phyloP scores from a whole-genome alignment of 1,140 invertebrate genomes.

The Mizuhopecten yessoensis region DNA sequence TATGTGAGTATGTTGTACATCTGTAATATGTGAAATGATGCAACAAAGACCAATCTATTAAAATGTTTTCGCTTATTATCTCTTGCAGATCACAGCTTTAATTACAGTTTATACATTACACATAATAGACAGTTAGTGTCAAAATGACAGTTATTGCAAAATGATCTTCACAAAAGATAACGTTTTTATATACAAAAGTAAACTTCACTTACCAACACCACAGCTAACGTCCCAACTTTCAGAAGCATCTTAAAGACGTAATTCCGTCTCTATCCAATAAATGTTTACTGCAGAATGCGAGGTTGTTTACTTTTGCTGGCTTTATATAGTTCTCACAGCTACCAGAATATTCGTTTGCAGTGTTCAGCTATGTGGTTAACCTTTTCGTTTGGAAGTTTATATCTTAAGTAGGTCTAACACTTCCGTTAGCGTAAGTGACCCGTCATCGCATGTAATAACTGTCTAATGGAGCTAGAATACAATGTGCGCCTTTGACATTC shows the following conservation, averaged over 20 bases:
- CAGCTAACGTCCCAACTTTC: not conserved
- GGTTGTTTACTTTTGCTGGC: not conserved
- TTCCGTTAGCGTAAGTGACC: not conserved
- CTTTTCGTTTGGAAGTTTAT: not conserved
- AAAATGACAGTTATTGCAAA: not conserved
- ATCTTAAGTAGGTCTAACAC: conserved; percentile 11
- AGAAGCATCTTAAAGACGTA: not conserved
- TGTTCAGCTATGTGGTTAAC: not conserved
- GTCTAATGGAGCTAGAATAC: conserved; percentile 1
- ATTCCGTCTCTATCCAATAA: not conserved
- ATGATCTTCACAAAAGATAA: not conserved
- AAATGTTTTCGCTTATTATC: no score
- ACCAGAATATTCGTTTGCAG: not conserved
- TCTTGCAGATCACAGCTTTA: no score
- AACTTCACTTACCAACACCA: not conserved
- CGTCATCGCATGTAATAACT: not conserved
- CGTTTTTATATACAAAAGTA: no score
- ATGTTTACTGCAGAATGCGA: not conserved
- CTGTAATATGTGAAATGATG: no score
- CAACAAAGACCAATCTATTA: no score
- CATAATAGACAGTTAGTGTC: no score
- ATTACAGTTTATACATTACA: no score
- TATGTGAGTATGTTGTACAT: no score
- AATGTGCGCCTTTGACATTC: conserved; percentile 19
- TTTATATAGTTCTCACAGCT: not conserved